Conservation (phyloP, 2,113 vertebrate genomes). For the Seriola quinqueradiata region DNA sequence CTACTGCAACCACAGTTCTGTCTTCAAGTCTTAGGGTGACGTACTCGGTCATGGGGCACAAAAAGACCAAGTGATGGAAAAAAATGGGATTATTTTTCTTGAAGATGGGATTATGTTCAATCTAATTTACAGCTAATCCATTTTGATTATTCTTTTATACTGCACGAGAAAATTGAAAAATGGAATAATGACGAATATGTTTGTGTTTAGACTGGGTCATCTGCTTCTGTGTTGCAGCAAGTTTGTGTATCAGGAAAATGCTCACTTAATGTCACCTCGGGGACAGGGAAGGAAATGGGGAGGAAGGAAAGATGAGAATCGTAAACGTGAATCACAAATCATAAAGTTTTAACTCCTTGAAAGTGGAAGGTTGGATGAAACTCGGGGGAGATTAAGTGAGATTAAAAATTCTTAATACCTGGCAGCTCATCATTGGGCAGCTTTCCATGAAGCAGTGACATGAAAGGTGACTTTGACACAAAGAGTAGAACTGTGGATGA, state of each 20-base stretch:
- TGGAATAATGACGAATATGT: constrained; percentile 32
- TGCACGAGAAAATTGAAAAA: constrained; percentile 8
- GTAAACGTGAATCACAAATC: constrained; percentile 71
- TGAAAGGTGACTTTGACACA: constrained; percentile 82
- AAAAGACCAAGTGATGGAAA: constrained; percentile 33
- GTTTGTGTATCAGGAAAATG: constrained; percentile 20
- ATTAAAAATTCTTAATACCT: constrained; percentile 85
- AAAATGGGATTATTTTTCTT: constrained; percentile 45
- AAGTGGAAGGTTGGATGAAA: constrained; percentile 79
- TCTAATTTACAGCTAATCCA: constrained; percentile 56
- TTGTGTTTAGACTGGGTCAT: constrained; percentile 6
- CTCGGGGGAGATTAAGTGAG: constrained; percentile 83
- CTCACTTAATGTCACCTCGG: constrained; percentile 35
- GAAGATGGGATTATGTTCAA: constrained; percentile 56
- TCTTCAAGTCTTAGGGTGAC: constrained; percentile 31
- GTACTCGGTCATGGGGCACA: constrained; percentile 37
- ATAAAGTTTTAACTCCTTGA: constrained; percentile 77
- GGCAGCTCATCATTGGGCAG: constrained; percentile 79
- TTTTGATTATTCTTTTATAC: constrained; percentile 30
- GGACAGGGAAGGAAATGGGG: constrained; percentile 35
- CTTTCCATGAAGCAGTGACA: constrained; percentile 79
- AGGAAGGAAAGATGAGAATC: constrained; percentile 49
- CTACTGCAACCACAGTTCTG: constrained; percentile 19
- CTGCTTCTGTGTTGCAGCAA: not conserved
- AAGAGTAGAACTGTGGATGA: constrained; percentile 61